Base-by-base conservation (phyloP, 2,888 invertebrate species). In the Temnothorax unifasciatus region DNA sequence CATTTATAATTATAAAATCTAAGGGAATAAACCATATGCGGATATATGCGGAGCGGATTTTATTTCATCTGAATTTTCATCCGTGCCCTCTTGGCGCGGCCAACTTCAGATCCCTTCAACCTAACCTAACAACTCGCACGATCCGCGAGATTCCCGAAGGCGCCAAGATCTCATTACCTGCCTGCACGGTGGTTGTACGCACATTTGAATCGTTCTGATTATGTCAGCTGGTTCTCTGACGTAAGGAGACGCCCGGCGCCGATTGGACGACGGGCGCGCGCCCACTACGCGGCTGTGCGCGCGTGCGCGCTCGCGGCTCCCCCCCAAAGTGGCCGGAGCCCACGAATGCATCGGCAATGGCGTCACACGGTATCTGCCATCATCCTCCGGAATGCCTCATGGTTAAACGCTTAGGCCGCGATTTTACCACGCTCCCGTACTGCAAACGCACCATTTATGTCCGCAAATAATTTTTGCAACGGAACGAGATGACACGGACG, bases 151-250 rank as follows among this genome's bases (percentile, higher is more conserved):
- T 41, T 15, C 69, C 50, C 25, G 3, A 25, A 59, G 44, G 47
- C n/a, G 71, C 66, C 71, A 63, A 66, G 71, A 66, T 57, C 44
- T 61, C 47, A 41, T 76, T 69, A 50, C 21, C 63, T 50, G 57
- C 18, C 59, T 50, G 66, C 13, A 34, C 63, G 71, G 21, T 50
- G 68, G 74, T 59, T 82, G 73, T 82, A 76, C 73, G 64, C 63
- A 74, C 77, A 84, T 89, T 89, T 81, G 82, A 89, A 88, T 85
- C 66, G 84, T 87, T 85, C 85, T 54, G 85, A 71, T 90, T 85
- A 87, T 90, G 87, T 89, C 89, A 89, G 89, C 89, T 90, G 89
- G 84, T 64, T 54, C 21, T 59, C 63, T 88, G 88, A 89, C 87
- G 87, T 86, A 89, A 87, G 83, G 52, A 73, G 75, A 85, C 79